Evolutionary conservation across 2,888 invertebrate genomes (phyloP).

Genomic region (Hypena proboscidalis): DNA sequence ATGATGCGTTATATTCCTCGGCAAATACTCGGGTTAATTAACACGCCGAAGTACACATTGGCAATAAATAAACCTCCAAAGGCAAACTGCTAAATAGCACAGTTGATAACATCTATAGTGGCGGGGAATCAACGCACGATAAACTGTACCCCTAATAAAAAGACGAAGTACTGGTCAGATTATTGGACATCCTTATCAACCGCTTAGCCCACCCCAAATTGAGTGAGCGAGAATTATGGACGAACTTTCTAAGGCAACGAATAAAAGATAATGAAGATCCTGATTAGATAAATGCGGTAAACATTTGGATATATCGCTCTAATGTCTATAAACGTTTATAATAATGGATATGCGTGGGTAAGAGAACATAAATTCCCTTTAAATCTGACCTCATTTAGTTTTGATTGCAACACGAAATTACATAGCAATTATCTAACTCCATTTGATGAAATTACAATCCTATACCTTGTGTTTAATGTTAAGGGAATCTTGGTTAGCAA

Average conservation of each 20-base stretch:
- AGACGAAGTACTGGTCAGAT: slow-evolving; percentile 69
- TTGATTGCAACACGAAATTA: too few relatives aligned
- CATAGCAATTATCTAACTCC: too few relatives aligned
- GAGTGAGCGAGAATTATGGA: slow-evolving; percentile 79
- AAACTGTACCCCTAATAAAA: slow-evolving; percentile 75
- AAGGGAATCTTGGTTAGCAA: too few relatives aligned
- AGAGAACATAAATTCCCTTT: background rate
- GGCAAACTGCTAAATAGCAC: slow-evolving; percentile 62
- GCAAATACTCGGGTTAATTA: slow-evolving; percentile 52
- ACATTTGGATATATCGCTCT: slow-evolving; percentile 52
- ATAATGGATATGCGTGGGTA: slow-evolving; percentile 9
- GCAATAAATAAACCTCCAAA: slow-evolving; percentile 52
- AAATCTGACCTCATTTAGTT: too few relatives aligned
- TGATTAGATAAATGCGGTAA: slow-evolving; percentile 75
- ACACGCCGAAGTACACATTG: slow-evolving; percentile 49
- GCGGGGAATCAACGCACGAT: slow-evolving; percentile 70
- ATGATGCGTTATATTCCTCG: slow-evolving; percentile 27
- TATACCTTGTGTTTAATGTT: too few relatives aligned
- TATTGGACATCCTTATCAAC: slow-evolving; percentile 77
- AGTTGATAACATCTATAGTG: slow-evolving; percentile 69
- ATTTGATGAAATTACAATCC: too few relatives aligned
- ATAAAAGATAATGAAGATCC: slow-evolving; percentile 79
- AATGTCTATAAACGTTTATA: slow-evolving; percentile 27
- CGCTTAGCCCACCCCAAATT: slow-evolving; percentile 75
- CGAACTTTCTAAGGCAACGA: slow-evolving; percentile 71